Base-by-base conservation (phyloP, 2,113 vertebrate species). In the Zapornia atra region DNA sequence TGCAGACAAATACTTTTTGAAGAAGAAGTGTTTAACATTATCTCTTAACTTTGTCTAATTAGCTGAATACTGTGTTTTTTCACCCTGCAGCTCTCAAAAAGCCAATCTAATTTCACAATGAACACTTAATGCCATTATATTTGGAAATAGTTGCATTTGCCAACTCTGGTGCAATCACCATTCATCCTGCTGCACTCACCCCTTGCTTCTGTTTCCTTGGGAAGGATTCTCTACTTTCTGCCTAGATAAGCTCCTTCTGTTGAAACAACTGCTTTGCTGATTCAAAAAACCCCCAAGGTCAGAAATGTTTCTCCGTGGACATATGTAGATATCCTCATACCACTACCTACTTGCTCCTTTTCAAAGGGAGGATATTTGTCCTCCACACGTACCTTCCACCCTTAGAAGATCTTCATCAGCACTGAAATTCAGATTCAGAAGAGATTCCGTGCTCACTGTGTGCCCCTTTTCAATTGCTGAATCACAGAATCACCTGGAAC, bases 31-130 rank as follows among this genome's bases (percentile, higher is more conserved):
- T 93, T 96, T 96, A 96, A 96, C 94, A 96, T 95, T 97, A 96
- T 97, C 96, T 96, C 94, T 94, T 92, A 95, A 96, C 96, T 97
- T 94, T 87, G 95, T 94, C 94, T 96, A 97, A 96, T 97, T 96
- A 97, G 96, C 91, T 97, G 95, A 97, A 96, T 92, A 92, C 91
- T 94, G 77, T 96, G 83, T 82, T 96, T 96, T 94, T 95, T 92
- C 78, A 96, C 94, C 96, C 96, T 82, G 86, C 57, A 95, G 96
- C 96, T 95, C 86, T 92, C 93, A 96, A 95, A 91, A 94, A 92
- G 94, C 91, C 4, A 66, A 96, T 97, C 91, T 95, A 97, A 95
- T 96, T 97, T 95, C 96, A 94, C 95, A 97, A 96, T 89, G 92
- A 96, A 96, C 86, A 77, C 83, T 96, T 96, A 94, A 94, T 95